These are phyloP conservation scores for Eucidaris tribuloides DNA, from an alignment of 35 echinoderm and acorn worm species.

Conservation along the genomic window DNA sequence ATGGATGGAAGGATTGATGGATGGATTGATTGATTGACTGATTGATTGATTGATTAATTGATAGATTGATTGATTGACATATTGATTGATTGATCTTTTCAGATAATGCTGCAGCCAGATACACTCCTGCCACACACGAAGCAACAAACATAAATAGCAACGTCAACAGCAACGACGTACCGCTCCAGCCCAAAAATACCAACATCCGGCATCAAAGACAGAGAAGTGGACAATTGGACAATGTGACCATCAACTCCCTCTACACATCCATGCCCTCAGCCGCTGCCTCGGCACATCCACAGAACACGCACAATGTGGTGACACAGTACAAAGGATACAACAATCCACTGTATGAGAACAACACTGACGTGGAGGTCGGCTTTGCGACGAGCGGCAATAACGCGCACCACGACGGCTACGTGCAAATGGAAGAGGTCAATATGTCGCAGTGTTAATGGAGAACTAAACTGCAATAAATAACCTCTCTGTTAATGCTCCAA, in stretches of 20 bases:
- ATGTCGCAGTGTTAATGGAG: no score
- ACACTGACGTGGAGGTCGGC: neutral
- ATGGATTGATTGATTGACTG: no score
- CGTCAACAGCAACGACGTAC: conserved; percentile 5
- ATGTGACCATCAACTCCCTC: conserved; percentile 9
- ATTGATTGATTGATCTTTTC: no score
- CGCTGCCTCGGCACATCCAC: neutral
- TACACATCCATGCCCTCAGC: neutral
- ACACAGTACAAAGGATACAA: conserved; percentile 7
- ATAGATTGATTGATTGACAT: no score
- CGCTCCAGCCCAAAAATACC: conserved; percentile 21
- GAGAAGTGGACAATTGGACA: conserved; percentile 1
- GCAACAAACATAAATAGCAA: neutral
- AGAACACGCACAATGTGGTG: conserved; percentile 7
- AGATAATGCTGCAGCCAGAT: neutral
- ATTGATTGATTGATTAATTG: no score
- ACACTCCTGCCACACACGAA: neutral
- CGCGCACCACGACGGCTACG: neutral
- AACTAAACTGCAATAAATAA: no score
- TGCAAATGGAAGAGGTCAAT: conserved; percentile 10
- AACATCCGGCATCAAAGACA: conserved; percentile 11
- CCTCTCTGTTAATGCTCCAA: no score
- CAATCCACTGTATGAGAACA: conserved; percentile 11
- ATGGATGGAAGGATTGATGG: no score
- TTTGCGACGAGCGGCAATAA: neutral